Conservation (phyloP, 2,888 invertebrate genomes). For the Corythucha ciliata region DNA sequence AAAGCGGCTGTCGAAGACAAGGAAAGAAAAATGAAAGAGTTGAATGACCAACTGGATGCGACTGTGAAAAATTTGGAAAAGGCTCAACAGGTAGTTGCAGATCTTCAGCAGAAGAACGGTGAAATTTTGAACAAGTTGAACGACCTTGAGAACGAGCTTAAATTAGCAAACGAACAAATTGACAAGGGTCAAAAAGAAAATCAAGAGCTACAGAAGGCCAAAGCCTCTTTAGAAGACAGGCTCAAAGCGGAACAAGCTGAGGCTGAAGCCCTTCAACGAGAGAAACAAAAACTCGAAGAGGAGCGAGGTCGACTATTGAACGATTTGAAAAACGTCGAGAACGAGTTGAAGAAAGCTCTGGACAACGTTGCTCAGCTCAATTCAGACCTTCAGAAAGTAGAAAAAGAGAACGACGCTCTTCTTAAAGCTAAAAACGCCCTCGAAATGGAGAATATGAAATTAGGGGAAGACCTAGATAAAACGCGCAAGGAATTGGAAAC, state of each 20-base stretch:
- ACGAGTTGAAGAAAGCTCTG: not conserved
- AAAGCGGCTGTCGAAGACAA: slow-evolving; percentile 11
- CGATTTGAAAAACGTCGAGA: not conserved
- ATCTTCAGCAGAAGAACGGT: slow-evolving; percentile 8
- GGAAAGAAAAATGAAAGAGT: slow-evolving; percentile 3
- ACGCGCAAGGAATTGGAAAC: not conserved
- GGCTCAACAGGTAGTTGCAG: slow-evolving; percentile 10
- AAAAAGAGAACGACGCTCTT: slow-evolving; percentile 14
- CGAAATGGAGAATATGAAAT: slow-evolving; percentile 7
- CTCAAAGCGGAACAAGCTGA: slow-evolving; percentile 2
- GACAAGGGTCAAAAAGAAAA: slow-evolving; percentile 16
- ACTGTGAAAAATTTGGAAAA: not conserved
- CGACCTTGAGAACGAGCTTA: slow-evolving; percentile 3
- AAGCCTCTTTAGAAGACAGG: slow-evolving; percentile 13
- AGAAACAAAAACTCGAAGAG: slow-evolving; percentile 8
- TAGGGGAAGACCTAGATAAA: slow-evolving; percentile 14
- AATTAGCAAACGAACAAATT: not conserved
- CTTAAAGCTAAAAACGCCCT: slow-evolving; percentile 5
- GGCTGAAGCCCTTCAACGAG: not conserved
- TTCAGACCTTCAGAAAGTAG: slow-evolving; percentile 10
- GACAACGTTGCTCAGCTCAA: slow-evolving; percentile 8
- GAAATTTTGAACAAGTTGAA: slow-evolving; percentile 1
- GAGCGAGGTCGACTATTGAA: slow-evolving; percentile 7
- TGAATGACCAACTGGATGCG: slow-evolving; percentile 3
- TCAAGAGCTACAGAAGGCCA: not conserved